Evolutionary conservation across 2,888 invertebrate genomes (phyloP).

Genomic region (Allophyes oxyacanthae): DNA sequence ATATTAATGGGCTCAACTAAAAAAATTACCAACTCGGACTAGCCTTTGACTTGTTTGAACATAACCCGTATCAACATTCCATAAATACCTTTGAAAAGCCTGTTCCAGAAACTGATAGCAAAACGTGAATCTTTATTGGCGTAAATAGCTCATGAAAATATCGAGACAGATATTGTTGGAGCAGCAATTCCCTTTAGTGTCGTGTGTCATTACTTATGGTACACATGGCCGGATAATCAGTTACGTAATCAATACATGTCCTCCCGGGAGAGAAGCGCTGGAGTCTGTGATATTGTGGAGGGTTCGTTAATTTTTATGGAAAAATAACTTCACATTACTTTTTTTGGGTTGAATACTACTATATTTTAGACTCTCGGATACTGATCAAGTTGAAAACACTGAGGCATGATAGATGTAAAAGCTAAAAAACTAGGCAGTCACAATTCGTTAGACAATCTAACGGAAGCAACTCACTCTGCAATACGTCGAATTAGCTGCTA

Average conservation of each 20-base stretch:
- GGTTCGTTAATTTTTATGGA: conserved; percentile 38
- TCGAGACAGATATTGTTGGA: conserved; percentile 19
- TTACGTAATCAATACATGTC: conserved; percentile 47
- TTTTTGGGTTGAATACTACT: neutral
- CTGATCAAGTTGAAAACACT: too few species aligned
- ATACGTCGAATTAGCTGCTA: too few species aligned
- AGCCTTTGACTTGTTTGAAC: too few species aligned
- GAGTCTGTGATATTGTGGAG: conserved; percentile 30
- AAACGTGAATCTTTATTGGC: conserved; percentile 18
- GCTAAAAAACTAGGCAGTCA: neutral
- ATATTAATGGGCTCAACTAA: too few species aligned
- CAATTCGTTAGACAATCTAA: neutral
- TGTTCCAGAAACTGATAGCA: neutral
- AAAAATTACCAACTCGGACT: too few species aligned
- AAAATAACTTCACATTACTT: neutral
- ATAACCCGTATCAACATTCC: too few species aligned
- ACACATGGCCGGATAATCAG: conserved; percentile 46
- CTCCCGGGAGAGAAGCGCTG: conserved; percentile 41
- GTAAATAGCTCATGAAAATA: conserved; percentile 22
- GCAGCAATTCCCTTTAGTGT: conserved; percentile 45
- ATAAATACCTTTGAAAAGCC: too few species aligned
- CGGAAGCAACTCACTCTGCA: too few species aligned
- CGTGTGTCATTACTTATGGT: conserved; percentile 47
- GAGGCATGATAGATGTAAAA: too few species aligned
- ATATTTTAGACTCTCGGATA: too few species aligned